A percentile compares a stretch with the other conserved stretches of the same genome.
Evolutionary conservation across 2,888 invertebrate species (phyloP).

Genomic region (Charanyca ferruginea): DNA sequence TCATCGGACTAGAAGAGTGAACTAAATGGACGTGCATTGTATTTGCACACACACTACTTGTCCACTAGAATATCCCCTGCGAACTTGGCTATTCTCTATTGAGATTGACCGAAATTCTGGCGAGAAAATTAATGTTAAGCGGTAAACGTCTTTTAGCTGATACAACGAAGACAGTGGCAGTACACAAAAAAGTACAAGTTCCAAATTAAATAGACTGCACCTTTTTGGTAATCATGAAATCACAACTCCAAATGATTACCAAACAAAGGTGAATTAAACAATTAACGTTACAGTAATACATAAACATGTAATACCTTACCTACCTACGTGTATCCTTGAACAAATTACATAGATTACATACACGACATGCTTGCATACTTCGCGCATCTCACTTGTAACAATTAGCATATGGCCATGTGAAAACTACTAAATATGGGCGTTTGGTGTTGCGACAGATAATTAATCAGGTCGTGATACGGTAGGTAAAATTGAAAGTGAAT

Average conservation of each 20-base stretch:
- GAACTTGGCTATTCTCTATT: too few species aligned
- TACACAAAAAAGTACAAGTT: not conserved
- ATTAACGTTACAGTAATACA: slow-evolving; percentile 42
- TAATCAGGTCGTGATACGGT: not conserved
- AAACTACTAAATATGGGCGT: slow-evolving; percentile 12
- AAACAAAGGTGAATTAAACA: slow-evolving; percentile 18
- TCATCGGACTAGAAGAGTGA: too few species aligned
- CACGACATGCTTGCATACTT: slow-evolving; percentile 39
- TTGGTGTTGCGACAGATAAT: slow-evolving; percentile 14
- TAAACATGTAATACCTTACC: slow-evolving; percentile 50
- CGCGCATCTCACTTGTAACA: slow-evolving; percentile 21
- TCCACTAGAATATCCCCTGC: too few species aligned
- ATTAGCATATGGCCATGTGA: slow-evolving; percentile 47
- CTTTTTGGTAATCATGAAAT: not conserved
- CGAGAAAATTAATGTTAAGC: too few species aligned
- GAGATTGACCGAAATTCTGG: too few species aligned
- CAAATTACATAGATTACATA: slow-evolving; percentile 61
- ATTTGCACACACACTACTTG: too few species aligned
- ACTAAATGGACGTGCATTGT: too few species aligned
- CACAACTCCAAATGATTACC: slow-evolving; percentile 30
- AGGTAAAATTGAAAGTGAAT: not conserved
- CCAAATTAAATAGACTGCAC: not conserved
- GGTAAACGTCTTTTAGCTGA: too few species aligned
- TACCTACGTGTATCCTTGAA: slow-evolving; percentile 57
- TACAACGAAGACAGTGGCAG: not conserved